Evolutionary conservation across 1,140 invertebrate genomes (phyloP), one percentile per base, ranked within the genome.

Genomic region (Drosophila punjabiensis): DNA sequence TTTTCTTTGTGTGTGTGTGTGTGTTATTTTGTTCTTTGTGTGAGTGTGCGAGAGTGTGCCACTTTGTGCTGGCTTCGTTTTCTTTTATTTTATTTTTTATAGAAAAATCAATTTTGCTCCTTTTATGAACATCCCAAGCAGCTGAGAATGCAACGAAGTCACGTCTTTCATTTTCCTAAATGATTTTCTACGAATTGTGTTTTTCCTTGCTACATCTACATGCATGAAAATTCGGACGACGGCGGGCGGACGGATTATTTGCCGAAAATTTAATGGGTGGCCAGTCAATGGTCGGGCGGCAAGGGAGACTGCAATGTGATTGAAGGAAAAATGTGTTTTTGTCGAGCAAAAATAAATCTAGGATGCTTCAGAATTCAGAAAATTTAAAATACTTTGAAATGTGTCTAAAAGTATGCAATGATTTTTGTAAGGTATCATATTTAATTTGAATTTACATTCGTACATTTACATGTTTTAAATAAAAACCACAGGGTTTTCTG

Each of bases 61-160:
- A 86, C 79, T 87, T 87, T 76, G 62, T 48, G 41, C 59, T 76
- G 50, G 74, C 30, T 78, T 52, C 32, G 53, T 24, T 67, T 74
- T 47, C 62, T 48, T 63, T 70, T 75, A 73, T 67, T 82, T 64
- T 81, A 66, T 67, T 70, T 58, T 60, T 71, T 76, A 77, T 64
- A 68, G 68, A 81, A 86, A 87, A 87, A 82, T 89, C 84, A 87
- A 83, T 88, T 84, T 84, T 47, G 61, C 55, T 78, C 69, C 61
- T 56, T 68, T 74, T 73, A 80, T 83, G 70, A 70, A 78, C 60
- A 45, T 50, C 70, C 32, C 48, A 56, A 41, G 43, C 65, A 66
- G 62, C 73, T 69, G 77, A 65, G 62, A 37, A 67, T 81, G 67
- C 63, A 70, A 67, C 69, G 62, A 73, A 81, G 69, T 84, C 77